A percentile compares a stretch with the other conserved stretches of the same genome.
Conservation (phyloP, 2,113 vertebrate species). For the Thalassarche chlororhynchos region DNA sequence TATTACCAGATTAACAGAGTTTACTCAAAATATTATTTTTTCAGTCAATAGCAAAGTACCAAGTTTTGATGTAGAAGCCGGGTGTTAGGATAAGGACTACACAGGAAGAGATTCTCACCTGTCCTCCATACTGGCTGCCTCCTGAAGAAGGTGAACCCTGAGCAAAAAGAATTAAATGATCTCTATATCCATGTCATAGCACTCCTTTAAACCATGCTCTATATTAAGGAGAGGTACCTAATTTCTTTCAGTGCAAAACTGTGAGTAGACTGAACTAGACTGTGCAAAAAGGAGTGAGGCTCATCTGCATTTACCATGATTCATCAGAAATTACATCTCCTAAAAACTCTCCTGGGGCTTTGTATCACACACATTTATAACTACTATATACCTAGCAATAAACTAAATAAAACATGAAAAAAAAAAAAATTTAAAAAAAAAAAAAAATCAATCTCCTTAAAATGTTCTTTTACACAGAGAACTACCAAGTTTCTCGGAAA, state of each 20-base stretch:
- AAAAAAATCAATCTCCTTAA: background rate
- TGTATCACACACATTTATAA: background rate
- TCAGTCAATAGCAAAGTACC: background rate
- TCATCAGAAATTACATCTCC: background rate
- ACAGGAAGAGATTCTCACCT: background rate
- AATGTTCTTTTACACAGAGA: background rate
- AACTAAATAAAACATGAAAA: background rate
- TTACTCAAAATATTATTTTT: background rate
- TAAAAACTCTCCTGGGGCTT: background rate
- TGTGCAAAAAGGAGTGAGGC: background rate
- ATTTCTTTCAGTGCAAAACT: background rate
- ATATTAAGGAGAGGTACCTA: background rate
- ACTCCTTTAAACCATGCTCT: background rate
- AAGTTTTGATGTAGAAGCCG: background rate
- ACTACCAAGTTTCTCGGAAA: background rate
- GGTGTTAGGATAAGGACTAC: background rate
- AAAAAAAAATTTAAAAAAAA: background rate
- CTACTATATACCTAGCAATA: background rate
- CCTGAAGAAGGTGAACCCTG: slow-evolving; percentile 26
- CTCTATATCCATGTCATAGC: background rate
- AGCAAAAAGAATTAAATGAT: background rate
- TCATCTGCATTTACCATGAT: background rate
- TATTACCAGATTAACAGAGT: background rate
- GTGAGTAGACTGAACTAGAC: background rate
- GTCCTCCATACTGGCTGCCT: slow-evolving; percentile 50